Base-by-base conservation (phyloP, 2,113 vertebrate genomes). In the Camelus bactrianus region DNA sequence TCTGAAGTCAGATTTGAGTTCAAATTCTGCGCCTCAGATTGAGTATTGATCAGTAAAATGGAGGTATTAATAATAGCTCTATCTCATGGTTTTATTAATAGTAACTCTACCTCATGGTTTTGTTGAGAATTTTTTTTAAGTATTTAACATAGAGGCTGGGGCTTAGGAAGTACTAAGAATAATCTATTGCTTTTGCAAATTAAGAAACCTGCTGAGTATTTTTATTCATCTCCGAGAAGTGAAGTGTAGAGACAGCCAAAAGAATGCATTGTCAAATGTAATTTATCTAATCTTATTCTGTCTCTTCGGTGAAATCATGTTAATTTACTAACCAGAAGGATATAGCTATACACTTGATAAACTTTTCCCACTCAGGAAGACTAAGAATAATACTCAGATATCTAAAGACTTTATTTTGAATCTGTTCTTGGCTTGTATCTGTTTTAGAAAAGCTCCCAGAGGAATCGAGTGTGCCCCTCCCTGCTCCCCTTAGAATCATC, bases 171-270 rank as follows among this genome's bases (percentile, higher is more conserved):
- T 91, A 28, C 24, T 80, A 58, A 70, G 46, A 56, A 42, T 70
- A 89, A 86, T 91, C 50, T 65, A 16, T 86, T 97, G 8, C 30
- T 87, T 96, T 84, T 94, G 12, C 12, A 77, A 88, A 86, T 73
- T 81, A 77, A 65, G 82, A 79, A 95, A 56, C 6, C 54, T 89
- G 35, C 46, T 10, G 80, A 38, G 13, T 89, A 72, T 79, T 76
- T 91, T 89, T 76, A 83, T 70, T 30, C 24, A 32, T 81, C 80
- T 95, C 56, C 92, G 64, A 60, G 32, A 79, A 62, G n/a, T 93
- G 19, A 90, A 93, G 1, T 85, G 13, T 69, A 73, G 26, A 65
- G 30, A 15, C 14, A 92, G 20, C 81, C 73, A 75, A 93, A 90
- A 92, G 42, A 86, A 77, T 69, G n/a, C 35, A 76, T 60, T 80